Percentiles rank a stretch among this genome's conserved stretches.
These are phyloP conservation scores for Eleutherodactylus coqui DNA, from an alignment of 2,797 vertebrate genomes.

Conservation along the genomic window DNA sequence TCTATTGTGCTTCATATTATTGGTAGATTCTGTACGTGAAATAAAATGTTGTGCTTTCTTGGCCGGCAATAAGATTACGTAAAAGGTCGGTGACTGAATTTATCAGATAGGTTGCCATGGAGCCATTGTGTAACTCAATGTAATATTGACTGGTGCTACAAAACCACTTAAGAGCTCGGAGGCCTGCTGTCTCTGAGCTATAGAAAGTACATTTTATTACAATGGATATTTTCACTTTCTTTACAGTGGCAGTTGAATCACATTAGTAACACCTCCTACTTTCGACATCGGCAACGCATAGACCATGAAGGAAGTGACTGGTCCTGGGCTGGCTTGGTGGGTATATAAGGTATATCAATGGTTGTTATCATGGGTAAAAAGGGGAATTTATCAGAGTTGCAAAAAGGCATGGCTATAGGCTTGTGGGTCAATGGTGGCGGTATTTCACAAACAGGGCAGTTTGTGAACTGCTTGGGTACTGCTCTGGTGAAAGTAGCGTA, in stretches of 20 bases:
- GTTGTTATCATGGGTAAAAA: too few species aligned
- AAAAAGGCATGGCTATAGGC: too few species aligned
- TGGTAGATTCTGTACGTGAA: conserved; percentile 61
- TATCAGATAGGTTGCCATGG: conserved; percentile 43
- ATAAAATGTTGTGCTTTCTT: conserved; percentile 60
- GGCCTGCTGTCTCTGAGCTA: conserved; percentile 13
- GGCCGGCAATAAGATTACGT: conserved; percentile 51
- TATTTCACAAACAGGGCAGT: too few species aligned
- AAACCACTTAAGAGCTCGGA: background rate
- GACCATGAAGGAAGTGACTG: too few species aligned
- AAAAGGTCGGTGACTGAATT: conserved; percentile 60
- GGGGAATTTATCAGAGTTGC: too few species aligned
- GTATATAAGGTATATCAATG: too few species aligned
- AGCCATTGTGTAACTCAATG: conserved; percentile 28
- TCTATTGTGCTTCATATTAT: conserved; percentile 31
- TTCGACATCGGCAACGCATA: too few species aligned
- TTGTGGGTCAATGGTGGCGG: too few species aligned
- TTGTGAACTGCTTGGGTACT: too few species aligned
- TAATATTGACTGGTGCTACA: conserved; percentile 25
- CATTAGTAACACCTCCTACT: too few species aligned
- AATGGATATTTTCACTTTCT: background rate
- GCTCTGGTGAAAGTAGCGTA: too few species aligned
- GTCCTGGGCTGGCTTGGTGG: too few species aligned
- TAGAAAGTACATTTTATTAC: background rate
- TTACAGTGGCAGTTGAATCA: background rate